Conservation (phyloP, 2,888 invertebrate species). For the Tinea semifulvella region DNA sequence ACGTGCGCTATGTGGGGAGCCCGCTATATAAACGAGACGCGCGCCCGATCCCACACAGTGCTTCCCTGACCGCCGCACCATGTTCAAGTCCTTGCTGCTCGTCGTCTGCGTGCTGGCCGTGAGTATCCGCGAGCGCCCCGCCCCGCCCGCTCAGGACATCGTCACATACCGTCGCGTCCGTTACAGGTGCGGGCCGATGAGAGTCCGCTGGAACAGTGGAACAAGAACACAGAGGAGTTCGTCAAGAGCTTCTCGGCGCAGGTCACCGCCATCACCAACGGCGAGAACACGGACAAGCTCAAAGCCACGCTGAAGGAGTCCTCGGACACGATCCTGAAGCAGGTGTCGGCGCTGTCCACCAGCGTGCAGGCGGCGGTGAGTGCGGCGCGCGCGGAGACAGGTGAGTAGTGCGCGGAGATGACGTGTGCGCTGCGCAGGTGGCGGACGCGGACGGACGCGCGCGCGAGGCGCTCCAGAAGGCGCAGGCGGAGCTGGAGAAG, state of each 20-base stretch:
- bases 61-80: no score
- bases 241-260: conserved; percentile 42
- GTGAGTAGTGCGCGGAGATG: conserved; percentile 44
- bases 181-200: no score
- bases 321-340: conserved; percentile 37
- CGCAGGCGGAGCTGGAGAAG: conserved; percentile 35
- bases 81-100: no score
- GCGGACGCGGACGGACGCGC: conserved; percentile 52
- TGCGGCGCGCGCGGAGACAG: conserved; percentile 23
- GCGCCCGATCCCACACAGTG: no score
- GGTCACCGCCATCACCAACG: conserved; percentile 34
- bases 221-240: no score
- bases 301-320: conserved; percentile 46
- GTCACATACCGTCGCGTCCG: neutral
- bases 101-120: neutral
- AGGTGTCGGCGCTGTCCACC: conserved; percentile 23
- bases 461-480: conserved; percentile 41
- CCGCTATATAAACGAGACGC: no score
- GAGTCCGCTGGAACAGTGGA: no score
- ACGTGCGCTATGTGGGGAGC: no score
- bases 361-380: neutral
- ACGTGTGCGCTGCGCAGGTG: conserved; percentile 33
- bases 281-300: conserved; percentile 43
- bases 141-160: neutral
- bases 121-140: conserved; percentile 1